Base-by-base conservation (phyloP, 2,797 vertebrate species). In the Liasis olivaceus region DNA sequence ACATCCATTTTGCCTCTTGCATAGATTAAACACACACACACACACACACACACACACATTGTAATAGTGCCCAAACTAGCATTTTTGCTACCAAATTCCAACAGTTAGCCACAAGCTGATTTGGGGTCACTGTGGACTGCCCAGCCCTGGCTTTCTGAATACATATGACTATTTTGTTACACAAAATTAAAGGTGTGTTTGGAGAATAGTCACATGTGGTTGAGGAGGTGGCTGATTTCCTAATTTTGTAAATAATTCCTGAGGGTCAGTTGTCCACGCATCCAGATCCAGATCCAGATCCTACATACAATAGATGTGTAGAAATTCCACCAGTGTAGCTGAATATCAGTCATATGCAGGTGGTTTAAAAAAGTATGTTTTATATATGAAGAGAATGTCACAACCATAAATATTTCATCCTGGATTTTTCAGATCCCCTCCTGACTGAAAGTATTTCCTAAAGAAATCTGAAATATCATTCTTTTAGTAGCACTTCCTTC, bases 371-470 rank as follows among this genome's bases (percentile, higher is more conserved):
- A 66, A 66, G 31, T 7, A 66, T 58, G 66, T 91, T 72, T 87
- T 64, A 54, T 42, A 15, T 85, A 59, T 54, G n/a, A 86, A 58
- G 11, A 58, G n/a, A 69, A 56, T 90, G 20, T 13, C 64, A 31
- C 59, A 81, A 72, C 60, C n/a, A 84, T 47, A n/a, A 63, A 92
- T 69, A 59, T 91, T 85, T 24, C 77, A 4, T 12, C 54, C 62
- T 0, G 1, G 88, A 69, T 92, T 88, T 51, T 87, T 92, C 47
- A 7, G 31, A 89, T 87, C 89, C 89, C 94, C 77, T n/a, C 0
- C 0, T 66, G 92, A 60, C 63, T 64, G 91, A 94, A 91, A 93
- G 13, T 24, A 31, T 60, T 94, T 93, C 92, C 90, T 95, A 26
- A 59, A n/a, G 31, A 93, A 84, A 87, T 4, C 69, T 3, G 0